Evolutionary conservation across 2,113 vertebrate species (phyloP).

Genomic region (Nycticryphes semicollaris): DNA sequence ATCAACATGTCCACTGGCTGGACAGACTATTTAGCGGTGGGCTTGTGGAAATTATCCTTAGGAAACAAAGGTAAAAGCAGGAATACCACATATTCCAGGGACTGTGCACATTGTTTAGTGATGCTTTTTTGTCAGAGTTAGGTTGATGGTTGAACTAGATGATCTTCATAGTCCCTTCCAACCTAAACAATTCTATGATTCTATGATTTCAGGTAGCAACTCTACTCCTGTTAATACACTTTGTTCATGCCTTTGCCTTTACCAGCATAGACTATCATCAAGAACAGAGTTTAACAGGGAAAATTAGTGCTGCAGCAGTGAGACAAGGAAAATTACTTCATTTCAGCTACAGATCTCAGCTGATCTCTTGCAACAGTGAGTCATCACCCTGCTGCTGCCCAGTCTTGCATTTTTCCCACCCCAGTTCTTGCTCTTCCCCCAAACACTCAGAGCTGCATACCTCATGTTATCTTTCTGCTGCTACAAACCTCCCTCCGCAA

Average conservation of each 20-base stretch:
- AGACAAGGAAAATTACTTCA: background rate
- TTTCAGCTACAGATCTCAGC: background rate
- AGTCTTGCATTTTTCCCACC: background rate
- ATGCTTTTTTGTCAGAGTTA: too few relatives aligned
- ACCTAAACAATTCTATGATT: too few relatives aligned
- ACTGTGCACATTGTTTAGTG: too few relatives aligned
- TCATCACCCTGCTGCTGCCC: background rate
- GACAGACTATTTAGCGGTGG: background rate
- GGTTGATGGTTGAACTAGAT: too few relatives aligned
- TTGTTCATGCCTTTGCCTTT: background rate
- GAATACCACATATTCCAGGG: background rate
- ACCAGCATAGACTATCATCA: background rate
- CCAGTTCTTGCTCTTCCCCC: background rate
- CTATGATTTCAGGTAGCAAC: background rate
- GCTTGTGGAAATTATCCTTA: background rate
- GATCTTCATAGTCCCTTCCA: too few relatives aligned
- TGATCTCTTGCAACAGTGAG: background rate
- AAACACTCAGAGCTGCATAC: background rate
- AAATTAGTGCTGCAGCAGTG: background rate
- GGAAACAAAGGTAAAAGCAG: background rate
- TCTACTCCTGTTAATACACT: background rate
- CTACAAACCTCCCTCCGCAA: background rate
- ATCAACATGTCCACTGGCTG: background rate
- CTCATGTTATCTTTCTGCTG: background rate
- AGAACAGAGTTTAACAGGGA: background rate